Percentiles rank a stretch among this genome's conserved stretches.
Conservation (phyloP, 2,113 vertebrate genomes). For the Progne subis region DNA sequence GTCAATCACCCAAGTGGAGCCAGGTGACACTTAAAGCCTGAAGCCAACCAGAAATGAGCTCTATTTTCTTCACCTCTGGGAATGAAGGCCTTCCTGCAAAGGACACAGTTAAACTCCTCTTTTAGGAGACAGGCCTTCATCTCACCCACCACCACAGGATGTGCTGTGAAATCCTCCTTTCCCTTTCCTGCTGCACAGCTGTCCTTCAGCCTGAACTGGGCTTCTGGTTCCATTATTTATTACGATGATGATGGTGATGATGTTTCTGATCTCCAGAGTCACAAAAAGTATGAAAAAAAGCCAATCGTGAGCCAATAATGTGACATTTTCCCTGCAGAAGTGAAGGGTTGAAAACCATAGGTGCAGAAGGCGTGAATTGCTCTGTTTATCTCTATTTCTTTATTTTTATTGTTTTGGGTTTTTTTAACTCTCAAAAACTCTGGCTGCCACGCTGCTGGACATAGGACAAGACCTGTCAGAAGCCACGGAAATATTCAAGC, state of each 20-base stretch:
- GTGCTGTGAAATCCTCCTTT: not conserved
- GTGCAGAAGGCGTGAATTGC: not conserved
- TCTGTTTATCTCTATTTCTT: not conserved
- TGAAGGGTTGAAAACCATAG: not conserved
- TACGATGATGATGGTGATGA: too few species aligned
- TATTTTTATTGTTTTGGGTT: not conserved
- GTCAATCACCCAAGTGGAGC: not conserved
- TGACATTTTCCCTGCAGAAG: not conserved
- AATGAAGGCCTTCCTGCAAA: not conserved
- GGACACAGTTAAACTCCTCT: not conserved
- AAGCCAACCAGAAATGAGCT: not conserved
- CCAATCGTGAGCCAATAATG: not conserved
- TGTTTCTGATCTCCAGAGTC: not conserved
- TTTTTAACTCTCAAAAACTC: not conserved
- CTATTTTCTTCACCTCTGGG: not conserved
- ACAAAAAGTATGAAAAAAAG: not conserved
- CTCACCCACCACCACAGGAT: not conserved
- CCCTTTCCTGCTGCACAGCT: not conserved
- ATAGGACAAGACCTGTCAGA: not conserved
- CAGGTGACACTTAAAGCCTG: not conserved
- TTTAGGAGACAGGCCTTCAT: not conserved
- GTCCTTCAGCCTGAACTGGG: not conserved
- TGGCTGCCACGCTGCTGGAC: not conserved
- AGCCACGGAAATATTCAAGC: not conserved
- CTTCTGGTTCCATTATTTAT: not conserved